Base-by-base conservation (phyloP, 1,140 invertebrate species). In the Ephestia elutella region DNA sequence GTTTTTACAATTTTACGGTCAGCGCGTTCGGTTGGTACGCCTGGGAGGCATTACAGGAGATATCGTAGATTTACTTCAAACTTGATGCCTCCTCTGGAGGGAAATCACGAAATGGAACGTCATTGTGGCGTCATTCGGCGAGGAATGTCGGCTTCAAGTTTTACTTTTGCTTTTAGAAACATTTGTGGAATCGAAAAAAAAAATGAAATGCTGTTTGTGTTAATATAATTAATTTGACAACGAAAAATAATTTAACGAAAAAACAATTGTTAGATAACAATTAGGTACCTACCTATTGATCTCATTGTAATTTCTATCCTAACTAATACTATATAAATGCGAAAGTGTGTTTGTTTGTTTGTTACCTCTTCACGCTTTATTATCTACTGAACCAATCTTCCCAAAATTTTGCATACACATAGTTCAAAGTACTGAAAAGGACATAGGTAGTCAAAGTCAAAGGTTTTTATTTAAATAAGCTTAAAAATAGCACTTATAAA, bases 51-150 rank as follows among this genome's bases (percentile, higher is more conserved):
- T 83, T 79, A 81, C 73, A 60, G 68, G 67, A 77, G 73, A 80
- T 83, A 80, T 81, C 77, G 70, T 75, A 78, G 78, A 83, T 79
- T 80, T 81, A 81, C 80, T 83, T 79, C 75, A 73, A 80, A 80
- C 73, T 80, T 78, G 73, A 80, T 78, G 71, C 62, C 66, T 75
- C 72, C 77, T 78, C 80, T 75, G 57, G 74, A 74, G 80, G 75
- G 73, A 78, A 81, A 79, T 80, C 78, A 74, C 67, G 70, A 70
- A 77, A 81, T 80, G 70, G 70, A 70, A 63, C 53, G 62, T 72
- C 70, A 78, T 78, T 73, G 71, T 67, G 61, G 67, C 67, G 72
- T 75, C 68, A 68, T 69, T 67, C 67, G 60, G 64, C 61, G 60
- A 44, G 19, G 25, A 56, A 19, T 56, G 21, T 25, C 50, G 8